Conservation (phyloP, 2,113 vertebrate species). For the Athene noctua region DNA sequence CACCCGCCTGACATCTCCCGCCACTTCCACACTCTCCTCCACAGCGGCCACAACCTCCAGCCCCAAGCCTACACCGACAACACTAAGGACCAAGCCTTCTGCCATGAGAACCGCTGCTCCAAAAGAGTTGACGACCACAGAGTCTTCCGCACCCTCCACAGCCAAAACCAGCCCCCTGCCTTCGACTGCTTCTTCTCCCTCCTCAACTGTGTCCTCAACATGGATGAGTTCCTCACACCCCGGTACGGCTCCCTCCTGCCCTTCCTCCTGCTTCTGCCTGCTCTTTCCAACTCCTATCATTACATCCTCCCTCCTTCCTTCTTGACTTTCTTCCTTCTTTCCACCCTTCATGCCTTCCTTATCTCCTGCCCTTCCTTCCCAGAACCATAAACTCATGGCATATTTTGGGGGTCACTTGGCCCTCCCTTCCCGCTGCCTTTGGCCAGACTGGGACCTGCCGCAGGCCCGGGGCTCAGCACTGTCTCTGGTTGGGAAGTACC, state of each 20-base stretch:
- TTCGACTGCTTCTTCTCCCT: not conserved
- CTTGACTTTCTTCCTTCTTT: too few species aligned
- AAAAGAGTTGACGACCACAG: not conserved
- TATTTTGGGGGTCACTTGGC: too few species aligned
- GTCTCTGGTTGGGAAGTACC: too few species aligned
- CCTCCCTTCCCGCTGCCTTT: too few species aligned
- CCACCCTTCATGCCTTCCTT: too few species aligned
- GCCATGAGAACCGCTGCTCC: rapidly evolving
- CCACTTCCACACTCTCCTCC: rapidly evolving
- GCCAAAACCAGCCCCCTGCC: not conserved
- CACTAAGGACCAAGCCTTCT: not conserved
- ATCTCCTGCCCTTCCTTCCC: too few species aligned
- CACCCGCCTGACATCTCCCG: not conserved
- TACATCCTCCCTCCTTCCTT: too few species aligned
- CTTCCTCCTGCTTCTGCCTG: too few species aligned
- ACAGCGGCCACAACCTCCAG: rapidly evolving
- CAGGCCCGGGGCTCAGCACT: too few species aligned
- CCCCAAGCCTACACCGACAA: rapidly evolving
- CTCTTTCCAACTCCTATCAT: too few species aligned
- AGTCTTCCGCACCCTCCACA: not conserved
- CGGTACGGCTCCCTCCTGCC: not conserved
- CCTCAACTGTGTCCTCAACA: not conserved
- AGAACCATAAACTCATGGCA: too few species aligned
- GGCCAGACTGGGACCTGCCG: too few species aligned
- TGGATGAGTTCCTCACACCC: not conserved